Percentiles rank a stretch among this genome's conserved stretches.
phyloP scores from a whole-genome alignment of 2,797 vertebrate species.

The Fratercula arctica region DNA sequence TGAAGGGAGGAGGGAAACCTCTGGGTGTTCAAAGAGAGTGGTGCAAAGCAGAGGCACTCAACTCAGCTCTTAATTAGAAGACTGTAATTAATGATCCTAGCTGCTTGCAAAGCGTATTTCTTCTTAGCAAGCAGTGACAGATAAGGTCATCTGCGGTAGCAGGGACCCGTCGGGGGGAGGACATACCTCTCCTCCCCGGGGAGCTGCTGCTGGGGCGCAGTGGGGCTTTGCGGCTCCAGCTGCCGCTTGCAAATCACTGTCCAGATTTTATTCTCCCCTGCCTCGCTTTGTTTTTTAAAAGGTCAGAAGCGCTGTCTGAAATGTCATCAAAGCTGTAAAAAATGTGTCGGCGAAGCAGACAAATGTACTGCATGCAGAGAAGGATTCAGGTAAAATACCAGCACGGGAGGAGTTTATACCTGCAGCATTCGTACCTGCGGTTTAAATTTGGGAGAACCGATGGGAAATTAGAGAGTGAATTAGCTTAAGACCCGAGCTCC shows the following conservation, averaged over 20 bases:
- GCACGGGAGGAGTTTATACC: background rate
- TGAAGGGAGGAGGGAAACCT: background rate
- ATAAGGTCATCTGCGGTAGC: conserved; percentile 17
- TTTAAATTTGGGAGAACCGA: background rate
- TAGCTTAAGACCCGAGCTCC: background rate
- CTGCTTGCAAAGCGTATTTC: background rate
- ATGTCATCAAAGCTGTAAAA: conserved; percentile 86
- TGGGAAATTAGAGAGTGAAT: background rate
- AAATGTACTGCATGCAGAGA: conserved; percentile 85
- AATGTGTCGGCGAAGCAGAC: conserved; percentile 81
- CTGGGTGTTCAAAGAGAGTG: background rate
- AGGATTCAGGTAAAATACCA: conserved; percentile 84
- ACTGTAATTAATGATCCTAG: conserved; percentile 9
- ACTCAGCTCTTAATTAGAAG: conserved; percentile 23
- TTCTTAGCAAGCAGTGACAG: background rate
- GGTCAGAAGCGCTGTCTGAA: conserved; percentile 85
- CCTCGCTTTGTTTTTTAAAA: conserved; percentile 64
- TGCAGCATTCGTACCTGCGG: background rate
- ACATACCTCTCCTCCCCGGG: background rate
- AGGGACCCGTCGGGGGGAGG: background rate
- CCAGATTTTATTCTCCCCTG: background rate
- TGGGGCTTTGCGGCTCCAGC: background rate
- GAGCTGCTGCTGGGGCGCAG: background rate
- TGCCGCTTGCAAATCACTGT: background rate
- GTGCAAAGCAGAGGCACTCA: background rate